These are phyloP conservation scores for Catharus ustulatus DNA, from an alignment of 2,797 vertebrate species.

Conservation along the genomic window DNA sequence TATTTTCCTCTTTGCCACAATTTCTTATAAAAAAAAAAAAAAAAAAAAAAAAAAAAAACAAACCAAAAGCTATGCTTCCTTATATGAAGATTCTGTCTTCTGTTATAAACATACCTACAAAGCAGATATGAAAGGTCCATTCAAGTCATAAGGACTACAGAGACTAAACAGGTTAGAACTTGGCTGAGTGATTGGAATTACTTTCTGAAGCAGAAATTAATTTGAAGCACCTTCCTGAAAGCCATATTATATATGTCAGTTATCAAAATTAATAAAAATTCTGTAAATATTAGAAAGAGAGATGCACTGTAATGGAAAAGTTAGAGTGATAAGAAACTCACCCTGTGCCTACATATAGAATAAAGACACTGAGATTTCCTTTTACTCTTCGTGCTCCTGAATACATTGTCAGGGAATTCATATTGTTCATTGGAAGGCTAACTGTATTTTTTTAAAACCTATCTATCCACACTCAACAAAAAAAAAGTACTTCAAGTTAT, in stretches of 20 bases:
- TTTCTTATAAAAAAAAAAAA: background rate
- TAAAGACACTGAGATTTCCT: background rate
- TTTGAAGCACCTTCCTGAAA: background rate
- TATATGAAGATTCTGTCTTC: background rate
- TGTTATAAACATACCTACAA: background rate
- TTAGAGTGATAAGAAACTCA: background rate
- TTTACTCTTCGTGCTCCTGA: background rate
- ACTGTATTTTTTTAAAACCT: background rate
- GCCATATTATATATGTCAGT: background rate
- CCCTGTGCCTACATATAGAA: background rate
- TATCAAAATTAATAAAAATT: background rate
- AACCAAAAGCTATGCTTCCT: background rate
- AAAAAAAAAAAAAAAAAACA: background rate
- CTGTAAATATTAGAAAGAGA: background rate
- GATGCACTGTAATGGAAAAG: background rate
- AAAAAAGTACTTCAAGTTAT: background rate
- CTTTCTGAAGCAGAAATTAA: background rate
- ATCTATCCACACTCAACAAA: background rate
- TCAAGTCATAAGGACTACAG: background rate
- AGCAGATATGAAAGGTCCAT: background rate
- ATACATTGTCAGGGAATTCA: background rate
- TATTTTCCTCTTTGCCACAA: background rate
- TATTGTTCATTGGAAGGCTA: background rate
- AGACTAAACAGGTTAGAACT: background rate
- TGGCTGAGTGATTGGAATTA: background rate